Conservation (phyloP, 2,113 vertebrate genomes). For the Hemiscyllium ocellatum region DNA sequence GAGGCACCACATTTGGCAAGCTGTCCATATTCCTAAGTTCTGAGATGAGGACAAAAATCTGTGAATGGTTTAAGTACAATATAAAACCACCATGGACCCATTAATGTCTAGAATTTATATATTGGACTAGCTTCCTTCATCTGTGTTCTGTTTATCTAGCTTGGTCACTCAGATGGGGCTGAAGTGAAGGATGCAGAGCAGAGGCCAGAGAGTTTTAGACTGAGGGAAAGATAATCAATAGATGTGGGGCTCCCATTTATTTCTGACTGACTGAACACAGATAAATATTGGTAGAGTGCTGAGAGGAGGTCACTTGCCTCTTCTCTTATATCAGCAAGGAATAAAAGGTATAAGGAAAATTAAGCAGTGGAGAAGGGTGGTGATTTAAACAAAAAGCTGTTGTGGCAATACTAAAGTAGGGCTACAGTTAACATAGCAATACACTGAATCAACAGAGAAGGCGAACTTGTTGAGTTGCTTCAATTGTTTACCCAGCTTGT, state of each 20-base stretch:
- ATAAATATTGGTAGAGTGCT: conserved; percentile 9
- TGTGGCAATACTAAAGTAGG: background rate
- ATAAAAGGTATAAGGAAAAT: background rate
- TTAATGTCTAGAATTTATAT: background rate
- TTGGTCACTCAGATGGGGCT: background rate
- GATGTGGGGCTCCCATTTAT: background rate
- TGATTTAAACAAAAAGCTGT: background rate
- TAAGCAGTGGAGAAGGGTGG: background rate
- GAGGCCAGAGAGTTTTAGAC: background rate
- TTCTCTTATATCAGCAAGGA: background rate
- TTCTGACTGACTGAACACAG: background rate
- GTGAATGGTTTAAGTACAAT: background rate
- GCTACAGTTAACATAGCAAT: background rate
- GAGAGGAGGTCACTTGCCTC: background rate
- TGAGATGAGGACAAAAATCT: background rate
- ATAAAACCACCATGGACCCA: background rate
- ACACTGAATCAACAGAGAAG: background rate
- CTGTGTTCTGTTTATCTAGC: background rate
- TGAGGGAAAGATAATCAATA: background rate
- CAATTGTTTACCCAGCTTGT: background rate
- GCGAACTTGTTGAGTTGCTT: background rate
- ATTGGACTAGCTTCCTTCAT: background rate
- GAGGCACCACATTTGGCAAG: background rate
- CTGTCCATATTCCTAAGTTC: background rate
- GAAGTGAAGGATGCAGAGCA: background rate